phyloP scores from a whole-genome alignment of 2,797 vertebrate genomes.

The Coilia nasus region DNA sequence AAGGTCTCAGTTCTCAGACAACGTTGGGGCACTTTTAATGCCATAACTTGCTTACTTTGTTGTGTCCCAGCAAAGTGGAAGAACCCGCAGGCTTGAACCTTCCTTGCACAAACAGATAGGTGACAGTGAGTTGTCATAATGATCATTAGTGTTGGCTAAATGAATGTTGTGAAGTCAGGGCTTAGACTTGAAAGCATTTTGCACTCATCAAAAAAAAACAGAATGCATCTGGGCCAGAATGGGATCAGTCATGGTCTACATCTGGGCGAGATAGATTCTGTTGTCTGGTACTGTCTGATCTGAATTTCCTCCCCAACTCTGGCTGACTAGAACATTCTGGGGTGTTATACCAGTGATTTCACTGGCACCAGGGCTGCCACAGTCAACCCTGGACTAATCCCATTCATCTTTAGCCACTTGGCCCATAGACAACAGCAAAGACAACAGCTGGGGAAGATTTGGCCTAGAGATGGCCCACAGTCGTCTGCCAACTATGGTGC shows the following conservation, averaged over 20 bases:
- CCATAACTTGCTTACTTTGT: not conserved
- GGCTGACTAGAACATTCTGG: not conserved
- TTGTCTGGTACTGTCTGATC: not conserved
- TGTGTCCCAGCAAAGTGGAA: not conserved
- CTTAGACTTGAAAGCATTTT: constrained; percentile 4
- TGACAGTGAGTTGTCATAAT: not conserved
- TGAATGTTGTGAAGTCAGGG: not conserved
- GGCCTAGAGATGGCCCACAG: not conserved
- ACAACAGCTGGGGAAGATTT: not conserved
- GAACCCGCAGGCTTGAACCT: not conserved
- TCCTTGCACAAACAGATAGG: not conserved
- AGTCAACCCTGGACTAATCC: not conserved
- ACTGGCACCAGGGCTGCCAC: not conserved
- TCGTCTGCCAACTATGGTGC: not conserved
- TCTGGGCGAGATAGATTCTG: not conserved
- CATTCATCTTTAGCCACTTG: too few relatives aligned
- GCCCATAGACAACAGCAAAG: too few relatives aligned
- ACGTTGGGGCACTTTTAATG: not conserved
- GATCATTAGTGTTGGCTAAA: not conserved
- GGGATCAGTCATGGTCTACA: not conserved
- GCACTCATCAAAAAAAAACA: not conserved
- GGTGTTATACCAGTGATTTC: not conserved
- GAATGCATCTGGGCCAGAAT: not conserved
- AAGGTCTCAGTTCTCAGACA: not conserved
- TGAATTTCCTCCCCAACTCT: not conserved